Base-by-base conservation (phyloP, 2,888 invertebrate species). In the Tinea semifulvella region DNA sequence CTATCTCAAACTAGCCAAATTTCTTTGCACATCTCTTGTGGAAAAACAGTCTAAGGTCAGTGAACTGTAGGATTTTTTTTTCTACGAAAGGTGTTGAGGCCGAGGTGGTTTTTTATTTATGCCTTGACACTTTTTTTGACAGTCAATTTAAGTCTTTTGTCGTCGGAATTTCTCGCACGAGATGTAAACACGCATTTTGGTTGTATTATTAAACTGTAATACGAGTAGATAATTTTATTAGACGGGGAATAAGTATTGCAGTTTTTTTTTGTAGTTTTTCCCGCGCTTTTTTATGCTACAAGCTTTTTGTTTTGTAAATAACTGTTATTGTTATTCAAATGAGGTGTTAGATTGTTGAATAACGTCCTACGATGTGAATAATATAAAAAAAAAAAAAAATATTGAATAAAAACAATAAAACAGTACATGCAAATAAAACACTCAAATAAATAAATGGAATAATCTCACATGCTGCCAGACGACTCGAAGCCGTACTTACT, bases 401-500 rank as follows among this genome's bases (percentile, higher is more conserved):
- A 20, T 27, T 48, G 47, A 45, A 48, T 25, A 46, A 36, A 40
- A 44, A 48, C 1, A 26, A 44, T n/a, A 35, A 42, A 46, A n/a
- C n/a, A n/a, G n/a, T n/a, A 45, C 46, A 46, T 31, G 47, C 19
- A 51, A 46, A 47, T 42, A 49, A 47, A 11, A 11, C 11, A n/a
- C 6, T 53, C 58, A 22, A 60, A 56, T 55, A 64, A 66, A 60
- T 63, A 63, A 54, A 48, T 50, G 46, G 67, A 63, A 61, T 63
- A 58, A 57, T 65, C 77, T 77, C 76, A 77, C 77, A 61, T 72
- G 51, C 59, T 55, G 60, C 60, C 58, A 54, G 60, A 61, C 65
- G 67, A 72, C 73, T 71, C 66, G 65, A 54, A 53, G 70, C 62
- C 72, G 75, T 81, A 81, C 82, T 81, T 81, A 81, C 82, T 82